A percentile compares a stretch with the other conserved stretches of the same genome.
Conservation (phyloP, 2,888 invertebrate genomes). For the Hyposoter didymator region DNA sequence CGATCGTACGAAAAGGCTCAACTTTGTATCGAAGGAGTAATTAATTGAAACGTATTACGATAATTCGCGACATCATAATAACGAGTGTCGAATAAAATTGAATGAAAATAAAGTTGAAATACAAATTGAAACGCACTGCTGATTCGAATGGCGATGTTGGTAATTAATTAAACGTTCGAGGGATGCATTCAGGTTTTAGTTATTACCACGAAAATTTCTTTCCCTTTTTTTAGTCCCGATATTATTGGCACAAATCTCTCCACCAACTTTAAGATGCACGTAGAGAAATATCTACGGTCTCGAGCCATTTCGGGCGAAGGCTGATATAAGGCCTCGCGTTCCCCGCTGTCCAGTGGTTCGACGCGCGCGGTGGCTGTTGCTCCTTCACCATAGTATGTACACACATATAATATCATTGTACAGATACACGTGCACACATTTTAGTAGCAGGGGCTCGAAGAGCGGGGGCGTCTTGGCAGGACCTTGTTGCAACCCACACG, state of each 20-base stretch:
- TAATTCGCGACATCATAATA: not conserved
- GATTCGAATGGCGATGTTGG: not conserved
- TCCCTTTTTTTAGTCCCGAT: not conserved
- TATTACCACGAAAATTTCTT: not conserved
- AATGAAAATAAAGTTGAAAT: not conserved
- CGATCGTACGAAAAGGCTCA: not conserved
- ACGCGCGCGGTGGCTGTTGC: conserved; percentile 65
- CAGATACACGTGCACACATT: conserved; percentile 8
- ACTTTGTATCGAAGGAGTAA: not conserved
- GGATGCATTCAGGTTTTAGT: not conserved
- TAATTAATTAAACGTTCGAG: not conserved
- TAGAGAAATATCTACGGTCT: conserved; percentile 69
- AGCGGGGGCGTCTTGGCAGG: conserved; percentile 80
- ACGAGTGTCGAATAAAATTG: not conserved
- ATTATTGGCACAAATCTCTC: conserved; percentile 29
- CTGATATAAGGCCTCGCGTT: conserved; percentile 79
- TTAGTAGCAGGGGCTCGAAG: conserved; percentile 50
- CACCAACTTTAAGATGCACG: conserved; percentile 21
- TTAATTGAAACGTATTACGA: not conserved
- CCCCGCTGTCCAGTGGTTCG: conserved; percentile 67
- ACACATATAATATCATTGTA: not conserved
- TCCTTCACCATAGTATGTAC: conserved; percentile 25
- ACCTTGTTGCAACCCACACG: conserved; percentile 81
- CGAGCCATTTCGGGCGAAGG: conserved; percentile 79
- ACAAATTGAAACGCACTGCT: not conserved